A percentile compares a stretch with the other conserved stretches of the same genome.
Conservation (phyloP, 2,888 invertebrate species). For the Aricia artaxerxes region DNA sequence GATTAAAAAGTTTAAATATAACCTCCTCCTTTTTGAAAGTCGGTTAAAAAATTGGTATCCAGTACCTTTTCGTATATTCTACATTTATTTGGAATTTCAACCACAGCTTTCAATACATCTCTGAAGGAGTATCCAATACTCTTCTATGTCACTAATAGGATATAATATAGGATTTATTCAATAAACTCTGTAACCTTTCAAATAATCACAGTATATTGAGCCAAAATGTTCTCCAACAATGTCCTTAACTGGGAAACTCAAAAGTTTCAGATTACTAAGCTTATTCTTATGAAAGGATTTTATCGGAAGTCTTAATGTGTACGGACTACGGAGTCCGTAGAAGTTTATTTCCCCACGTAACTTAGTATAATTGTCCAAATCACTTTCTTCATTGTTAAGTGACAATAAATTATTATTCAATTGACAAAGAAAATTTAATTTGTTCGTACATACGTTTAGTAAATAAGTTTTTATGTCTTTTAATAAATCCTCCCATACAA, state of each 20-base stretch:
- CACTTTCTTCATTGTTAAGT: neutral
- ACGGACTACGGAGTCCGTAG: constrained; percentile 25
- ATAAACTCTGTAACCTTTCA: neutral
- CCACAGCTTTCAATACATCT: neutral
- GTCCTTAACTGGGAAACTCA: neutral
- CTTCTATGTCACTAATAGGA: neutral
- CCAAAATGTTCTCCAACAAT: neutral
- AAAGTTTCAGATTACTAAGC: constrained; percentile 27
- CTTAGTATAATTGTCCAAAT: neutral
- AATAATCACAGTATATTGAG: neutral
- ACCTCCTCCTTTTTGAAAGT: too few relatives aligned
- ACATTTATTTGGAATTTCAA: neutral
- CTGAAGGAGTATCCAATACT: neutral
- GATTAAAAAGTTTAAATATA: too few relatives aligned
- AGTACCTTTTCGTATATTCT: too few relatives aligned
- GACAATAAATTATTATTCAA: neutral
- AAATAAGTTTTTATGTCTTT: neutral
- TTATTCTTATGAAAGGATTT: constrained; percentile 32
- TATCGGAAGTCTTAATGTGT: constrained; percentile 32
- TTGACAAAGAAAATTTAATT: neutral
- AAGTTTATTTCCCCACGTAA: constrained; percentile 6
- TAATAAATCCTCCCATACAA: too few relatives aligned
- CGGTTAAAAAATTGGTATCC: too few relatives aligned
- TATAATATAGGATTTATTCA: neutral
- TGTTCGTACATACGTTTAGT: neutral